phyloP scores from a whole-genome alignment of 2,113 vertebrate species.

The Ascaphus truei region DNA sequence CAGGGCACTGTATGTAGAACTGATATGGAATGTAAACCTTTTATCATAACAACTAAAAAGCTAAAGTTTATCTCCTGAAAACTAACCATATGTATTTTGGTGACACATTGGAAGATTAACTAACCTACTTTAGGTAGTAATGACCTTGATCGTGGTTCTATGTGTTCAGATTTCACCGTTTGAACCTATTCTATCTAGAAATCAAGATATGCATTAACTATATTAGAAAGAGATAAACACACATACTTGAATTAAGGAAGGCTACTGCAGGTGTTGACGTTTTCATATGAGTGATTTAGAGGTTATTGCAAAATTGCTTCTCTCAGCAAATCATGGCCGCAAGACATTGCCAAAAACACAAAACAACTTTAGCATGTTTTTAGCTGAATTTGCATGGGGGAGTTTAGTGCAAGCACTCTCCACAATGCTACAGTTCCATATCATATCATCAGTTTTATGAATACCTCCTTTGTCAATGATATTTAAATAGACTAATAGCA shows the following conservation, averaged over 20 bases:
- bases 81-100: not conserved
- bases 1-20: no score
- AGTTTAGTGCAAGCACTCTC: no score
- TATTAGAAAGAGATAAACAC: not conserved
- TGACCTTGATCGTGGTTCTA: not conserved
- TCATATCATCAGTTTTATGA: no score
- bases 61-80: not conserved
- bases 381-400: conserved; percentile 6
- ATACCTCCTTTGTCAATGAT: no score
- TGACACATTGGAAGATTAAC: not conserved
- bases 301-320: conserved; percentile 8
- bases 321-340: not conserved
- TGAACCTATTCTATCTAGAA: not conserved
- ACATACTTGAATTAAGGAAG: not conserved
- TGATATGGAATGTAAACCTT: no score
- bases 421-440: no score
- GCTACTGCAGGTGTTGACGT: conserved; percentile 14
- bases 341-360: not conserved
- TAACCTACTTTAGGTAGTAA: not conserved
- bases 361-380: not conserved
- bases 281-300: conserved; percentile 5
- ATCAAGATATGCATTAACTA: conserved; percentile 8
- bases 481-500: no score
- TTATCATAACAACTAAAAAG: not conserved
- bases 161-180: not conserved